These are phyloP conservation scores for Sparidentex hasta DNA, from an alignment of 2,797 vertebrate species.

Conservation along the genomic window DNA sequence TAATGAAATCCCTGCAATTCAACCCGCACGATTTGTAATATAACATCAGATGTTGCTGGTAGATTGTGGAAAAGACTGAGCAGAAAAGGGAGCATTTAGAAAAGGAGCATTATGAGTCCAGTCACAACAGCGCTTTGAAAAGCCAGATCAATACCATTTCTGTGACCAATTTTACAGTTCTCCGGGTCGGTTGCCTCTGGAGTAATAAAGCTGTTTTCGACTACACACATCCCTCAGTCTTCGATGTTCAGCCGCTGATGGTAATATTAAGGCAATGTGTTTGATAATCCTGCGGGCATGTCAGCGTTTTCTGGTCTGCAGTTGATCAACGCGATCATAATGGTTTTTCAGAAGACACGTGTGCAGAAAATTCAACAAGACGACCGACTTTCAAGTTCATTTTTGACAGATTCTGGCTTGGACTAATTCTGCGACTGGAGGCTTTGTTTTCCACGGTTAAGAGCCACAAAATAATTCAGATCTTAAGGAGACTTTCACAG, in stretches of 20 bases:
- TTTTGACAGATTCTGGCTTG: constrained; percentile 1
- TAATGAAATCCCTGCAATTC: constrained; percentile 21
- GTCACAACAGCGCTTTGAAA: constrained; percentile 75
- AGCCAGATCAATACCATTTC: constrained; percentile 80
- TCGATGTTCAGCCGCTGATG: constrained; percentile 42
- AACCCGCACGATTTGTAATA: constrained; percentile 3
- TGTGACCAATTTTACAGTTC: constrained; percentile 82
- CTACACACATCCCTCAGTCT: constrained; percentile 48
- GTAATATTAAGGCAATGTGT: constrained; percentile 44
- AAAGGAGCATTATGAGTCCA: constrained; percentile 70
- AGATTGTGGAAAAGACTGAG: constrained; percentile 5
- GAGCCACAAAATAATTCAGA: not conserved
- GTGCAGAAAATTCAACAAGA: not conserved
- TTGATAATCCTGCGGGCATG: constrained; percentile 36
- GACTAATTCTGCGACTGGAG: not conserved
- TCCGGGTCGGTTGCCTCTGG: constrained; percentile 61
- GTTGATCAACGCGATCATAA: constrained; percentile 9
- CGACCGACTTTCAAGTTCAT: not conserved
- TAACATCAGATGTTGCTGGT: constrained; percentile 33
- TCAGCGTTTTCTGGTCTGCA: constrained; percentile 25
- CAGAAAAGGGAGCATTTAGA: constrained; percentile 49
- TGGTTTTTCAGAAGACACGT: not conserved
- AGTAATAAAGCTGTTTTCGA: constrained; percentile 80
- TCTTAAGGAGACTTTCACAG: not conserved
- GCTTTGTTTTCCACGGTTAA: not conserved